Conservation (phyloP, 2,888 invertebrate species). For the Papilio elwesi region DNA sequence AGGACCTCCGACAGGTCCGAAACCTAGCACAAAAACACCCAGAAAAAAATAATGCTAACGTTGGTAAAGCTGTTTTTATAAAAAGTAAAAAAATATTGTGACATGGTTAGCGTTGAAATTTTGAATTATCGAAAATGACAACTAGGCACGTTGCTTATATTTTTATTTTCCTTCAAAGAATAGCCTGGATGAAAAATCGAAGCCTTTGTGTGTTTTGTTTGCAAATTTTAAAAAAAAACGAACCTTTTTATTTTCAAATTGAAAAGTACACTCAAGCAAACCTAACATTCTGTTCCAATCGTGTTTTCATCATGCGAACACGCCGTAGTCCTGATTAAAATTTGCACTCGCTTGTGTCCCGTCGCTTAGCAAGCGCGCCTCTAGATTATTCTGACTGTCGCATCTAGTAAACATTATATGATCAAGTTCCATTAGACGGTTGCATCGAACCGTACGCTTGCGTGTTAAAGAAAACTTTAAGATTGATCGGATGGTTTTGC, state of each 20-base stretch:
- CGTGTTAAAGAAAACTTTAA: conserved; percentile 22
- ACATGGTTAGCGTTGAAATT: no score
- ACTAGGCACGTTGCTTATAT: no score
- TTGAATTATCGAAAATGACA: no score
- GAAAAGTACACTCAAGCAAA: conserved; percentile 34
- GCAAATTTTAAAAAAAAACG: background rate
- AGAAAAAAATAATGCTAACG: no score
- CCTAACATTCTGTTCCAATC: conserved; percentile 45
- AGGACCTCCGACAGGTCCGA: no score
- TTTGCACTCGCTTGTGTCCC: conserved; percentile 48
- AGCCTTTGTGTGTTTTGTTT: conserved; percentile 17
- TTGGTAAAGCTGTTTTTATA: no score
- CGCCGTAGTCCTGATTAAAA: conserved; percentile 53
- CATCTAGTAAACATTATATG: conserved; percentile 26
- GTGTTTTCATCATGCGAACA: conserved; percentile 49
- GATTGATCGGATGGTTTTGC: background rate
- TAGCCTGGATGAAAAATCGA: background rate
- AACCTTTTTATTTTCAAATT: conserved; percentile 25
- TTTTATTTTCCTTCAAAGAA: background rate
- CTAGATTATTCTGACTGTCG: conserved; percentile 52
- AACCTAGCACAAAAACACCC: no score
- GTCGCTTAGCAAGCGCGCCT: conserved; percentile 42
- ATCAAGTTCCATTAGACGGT: conserved; percentile 41
- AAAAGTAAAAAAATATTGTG: no score
- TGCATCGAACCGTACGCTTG: conserved; percentile 10